Base-by-base conservation (phyloP, 2,797 vertebrate species). In the Neosalanx taihuensis region DNA sequence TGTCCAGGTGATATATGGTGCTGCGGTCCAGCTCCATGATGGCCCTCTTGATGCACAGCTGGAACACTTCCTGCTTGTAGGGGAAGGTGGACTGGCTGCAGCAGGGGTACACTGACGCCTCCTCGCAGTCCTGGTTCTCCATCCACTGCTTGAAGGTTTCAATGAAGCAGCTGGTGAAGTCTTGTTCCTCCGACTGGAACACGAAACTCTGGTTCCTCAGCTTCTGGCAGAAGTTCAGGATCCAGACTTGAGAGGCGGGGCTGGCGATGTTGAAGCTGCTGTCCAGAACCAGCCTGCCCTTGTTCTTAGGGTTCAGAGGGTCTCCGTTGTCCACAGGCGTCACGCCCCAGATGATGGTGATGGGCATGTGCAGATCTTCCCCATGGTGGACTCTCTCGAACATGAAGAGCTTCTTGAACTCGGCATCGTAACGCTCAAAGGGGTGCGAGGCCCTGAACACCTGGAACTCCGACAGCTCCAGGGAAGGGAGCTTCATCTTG, bases 121-220 rank as follows among this genome's bases (percentile, higher is more conserved):
- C 97, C 1, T 97, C 96, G 0, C 97, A 99, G 88, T 99, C 97
- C 85, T 96, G 96, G 87, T 97, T 99, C 77, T 99, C 98, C 98
- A 99, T 99, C 98, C 98, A 99, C 89, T 98, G 97, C 79, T 98
- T 98, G 87, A 99, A 99, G 0, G 98, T 99, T 89, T 99, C 97
- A 0, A 99, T 98, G 88, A 99, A 99, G 90, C 98, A 99, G 90
- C 98, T 99, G 68, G 97, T 98, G 83, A 98, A 98, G 85, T 99
- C 97, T 79, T 97, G 96, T 62, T 99, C 96, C 5, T 98, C 95
- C 0, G 95, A 96, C 88, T 98, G 98, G 79, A 94, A 92, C 68
- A 95, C 94, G 59, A 99, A 99, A 0, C 95, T 99, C 77, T 99
- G 98, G 88, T 99, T 99, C 70, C 97, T 89, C 67, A 99, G 91